Evolutionary conservation across 1,140 invertebrate genomes (phyloP), one percentile per base, ranked within the genome.

Genomic region (Sitophilus oryzae): DNA sequence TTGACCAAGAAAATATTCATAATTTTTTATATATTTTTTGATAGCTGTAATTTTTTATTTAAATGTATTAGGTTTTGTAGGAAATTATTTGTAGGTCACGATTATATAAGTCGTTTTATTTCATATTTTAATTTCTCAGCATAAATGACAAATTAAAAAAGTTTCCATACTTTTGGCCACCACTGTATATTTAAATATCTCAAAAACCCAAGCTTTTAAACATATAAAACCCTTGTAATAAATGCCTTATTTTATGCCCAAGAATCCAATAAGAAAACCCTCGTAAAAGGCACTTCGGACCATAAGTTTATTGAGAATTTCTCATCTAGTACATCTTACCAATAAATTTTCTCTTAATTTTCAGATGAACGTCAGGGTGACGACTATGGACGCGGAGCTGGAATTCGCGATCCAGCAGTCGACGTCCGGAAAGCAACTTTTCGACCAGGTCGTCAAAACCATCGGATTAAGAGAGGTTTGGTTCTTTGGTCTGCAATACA

Each of bases 381-480:
- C 93, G 70, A 99, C 97, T 69, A 98, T 99, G 94, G 97, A 99
- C 80, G 96, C 97, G 66, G 97, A 99, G 81, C 81, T 99, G 83
- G 96, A 99, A 82, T 99, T 99, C 82, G 93, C 96, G 74, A 99
- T 99, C 84, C 96, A 99, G 83, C 90, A 90, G 71, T 96, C 89
- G 68, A 99, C 97, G 57, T 98, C 96, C 41, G 97, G 97, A 67
- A 99, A 99, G 77, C 96, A 99, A 76, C 83, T 99, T 15, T 99
- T 99, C 76, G 97, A 99, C 75, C 97, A 99, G 79, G 95, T 98
- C 57, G 94, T 98, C 51, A 98, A 98, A 77, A 99, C 97, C 42
- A 98, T 99, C 69, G 96, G 96, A 56, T 82, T 99, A 16, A 81
- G 97, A 59, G 97, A 99, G 78, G 96, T 99, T 57, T 99, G 97